These are phyloP conservation scores for Ormyrus rosae DNA, from an alignment of 2,888 invertebrate species.

Conservation along the genomic window DNA sequence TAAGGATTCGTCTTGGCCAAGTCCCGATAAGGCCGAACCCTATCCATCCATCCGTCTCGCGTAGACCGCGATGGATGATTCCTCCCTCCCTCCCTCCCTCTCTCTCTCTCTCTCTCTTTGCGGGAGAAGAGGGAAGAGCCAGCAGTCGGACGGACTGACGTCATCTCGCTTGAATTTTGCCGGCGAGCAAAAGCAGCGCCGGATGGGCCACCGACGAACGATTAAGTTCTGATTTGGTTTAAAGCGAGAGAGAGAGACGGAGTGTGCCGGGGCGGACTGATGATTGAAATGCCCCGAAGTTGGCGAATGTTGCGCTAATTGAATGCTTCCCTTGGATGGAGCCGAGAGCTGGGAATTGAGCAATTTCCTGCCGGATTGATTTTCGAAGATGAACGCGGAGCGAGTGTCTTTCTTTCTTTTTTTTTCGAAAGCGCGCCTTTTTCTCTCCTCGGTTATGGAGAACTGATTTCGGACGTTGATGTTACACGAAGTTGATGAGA, in stretches of 20 bases:
- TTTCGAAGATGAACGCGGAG: constrained; percentile 11
- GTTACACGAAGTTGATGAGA: too few relatives aligned
- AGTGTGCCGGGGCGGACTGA: neutral
- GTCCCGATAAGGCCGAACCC: constrained; percentile 16
- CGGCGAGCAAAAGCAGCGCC: neutral
- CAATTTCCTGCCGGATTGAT: constrained; percentile 48
- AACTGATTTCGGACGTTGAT: too few relatives aligned
- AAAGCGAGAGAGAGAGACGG: neutral
- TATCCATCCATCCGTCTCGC: constrained; percentile 33
- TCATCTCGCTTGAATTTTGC: neutral
- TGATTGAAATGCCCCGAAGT: constrained; percentile 51
- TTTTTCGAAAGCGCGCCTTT: neutral
- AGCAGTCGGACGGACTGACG: neutral
- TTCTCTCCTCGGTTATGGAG: too few relatives aligned
- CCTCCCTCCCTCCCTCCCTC: neutral
- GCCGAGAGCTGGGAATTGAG: constrained; percentile 27
- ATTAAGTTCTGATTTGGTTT: constrained; percentile 47
- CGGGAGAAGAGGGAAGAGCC: too few relatives aligned
- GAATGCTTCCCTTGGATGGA: constrained; percentile 6
- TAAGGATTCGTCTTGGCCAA: constrained; percentile 50
- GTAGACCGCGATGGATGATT: constrained; percentile 35
- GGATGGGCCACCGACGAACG: constrained; percentile 29
- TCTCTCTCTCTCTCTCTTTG: neutral
- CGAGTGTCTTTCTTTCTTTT: neutral
- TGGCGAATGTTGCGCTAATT: constrained; percentile 52